phyloP scores from a whole-genome alignment of 2,797 vertebrate genomes.

The Harpagifer antarcticus region DNA sequence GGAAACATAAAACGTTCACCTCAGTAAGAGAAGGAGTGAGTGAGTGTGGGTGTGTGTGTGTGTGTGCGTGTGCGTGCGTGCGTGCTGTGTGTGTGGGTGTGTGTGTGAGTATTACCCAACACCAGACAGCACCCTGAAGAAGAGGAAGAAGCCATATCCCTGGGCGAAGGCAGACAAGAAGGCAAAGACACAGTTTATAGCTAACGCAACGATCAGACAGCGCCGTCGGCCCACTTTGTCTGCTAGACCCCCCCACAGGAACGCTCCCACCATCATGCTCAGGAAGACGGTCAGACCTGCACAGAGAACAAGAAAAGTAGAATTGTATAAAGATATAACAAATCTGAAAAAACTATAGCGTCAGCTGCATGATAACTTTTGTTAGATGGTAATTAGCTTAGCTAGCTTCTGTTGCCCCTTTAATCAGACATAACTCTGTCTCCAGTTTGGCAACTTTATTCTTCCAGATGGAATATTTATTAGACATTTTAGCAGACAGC shows the following conservation, averaged over 20 bases:
- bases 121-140: conserved; percentile 96
- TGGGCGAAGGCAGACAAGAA: conserved; percentile 96
- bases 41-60: background rate
- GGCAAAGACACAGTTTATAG: conserved; percentile 91
- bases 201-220: conserved; percentile 90
- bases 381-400: too few relatives aligned
- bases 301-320: background rate
- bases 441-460: too few relatives aligned
- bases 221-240: conserved; percentile 93
- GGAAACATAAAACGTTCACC: background rate
- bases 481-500: too few relatives aligned
- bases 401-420: too few relatives aligned
- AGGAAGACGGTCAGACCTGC: conserved; percentile 94
- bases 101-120: conserved; percentile 85
- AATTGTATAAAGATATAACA: too few relatives aligned
- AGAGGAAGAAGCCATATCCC: conserved; percentile 94
- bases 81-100: too few relatives aligned
- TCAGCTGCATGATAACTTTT: too few relatives aligned
- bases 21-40: too few relatives aligned
- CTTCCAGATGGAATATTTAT: too few relatives aligned
- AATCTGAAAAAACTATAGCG: too few relatives aligned
- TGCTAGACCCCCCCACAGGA: conserved; percentile 93
- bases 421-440: too few relatives aligned
- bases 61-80: background rate
- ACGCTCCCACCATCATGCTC: conserved; percentile 97